Evolutionary conservation across 2,888 invertebrate species (phyloP).

Genomic region (Theodoxus fluviatilis): DNA sequence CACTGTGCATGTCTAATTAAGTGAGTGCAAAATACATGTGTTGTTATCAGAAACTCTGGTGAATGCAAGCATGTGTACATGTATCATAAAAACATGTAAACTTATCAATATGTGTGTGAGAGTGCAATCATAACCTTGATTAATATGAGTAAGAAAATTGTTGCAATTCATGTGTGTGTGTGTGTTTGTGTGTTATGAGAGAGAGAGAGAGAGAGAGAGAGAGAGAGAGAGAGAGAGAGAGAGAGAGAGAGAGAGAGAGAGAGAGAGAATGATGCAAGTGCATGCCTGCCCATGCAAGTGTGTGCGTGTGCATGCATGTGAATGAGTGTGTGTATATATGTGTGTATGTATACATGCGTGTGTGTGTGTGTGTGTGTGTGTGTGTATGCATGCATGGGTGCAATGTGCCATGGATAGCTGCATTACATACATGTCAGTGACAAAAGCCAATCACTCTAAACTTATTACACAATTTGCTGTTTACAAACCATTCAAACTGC

Average conservation of each 20-base stretch:
- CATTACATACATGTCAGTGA: too few relatives aligned
- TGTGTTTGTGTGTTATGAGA: constrained; percentile 19
- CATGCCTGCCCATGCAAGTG: background rate
- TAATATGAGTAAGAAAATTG: background rate
- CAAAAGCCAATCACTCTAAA: too few relatives aligned
- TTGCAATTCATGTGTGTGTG: background rate
- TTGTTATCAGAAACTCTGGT: background rate
- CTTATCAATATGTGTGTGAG: background rate
- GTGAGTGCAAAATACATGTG: background rate
- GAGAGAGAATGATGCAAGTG: background rate
- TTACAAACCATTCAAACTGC: too few relatives aligned
- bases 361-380: too few relatives aligned
- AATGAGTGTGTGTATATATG: background rate
- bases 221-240: constrained; percentile 22
- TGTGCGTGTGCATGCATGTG: background rate
- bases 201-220: constrained; percentile 23
- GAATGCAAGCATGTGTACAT: background rate
- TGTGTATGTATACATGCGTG: background rate
- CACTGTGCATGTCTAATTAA: too few relatives aligned
- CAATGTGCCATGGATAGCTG: too few relatives aligned
- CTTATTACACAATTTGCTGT: too few relatives aligned
- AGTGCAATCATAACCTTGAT: background rate
- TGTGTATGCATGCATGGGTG: background rate
- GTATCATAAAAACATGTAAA: background rate
- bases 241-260: constrained; percentile 23